phyloP scores from a whole-genome alignment of 2,113 vertebrate genomes.

The Chamaetylas fuelleborni region DNA sequence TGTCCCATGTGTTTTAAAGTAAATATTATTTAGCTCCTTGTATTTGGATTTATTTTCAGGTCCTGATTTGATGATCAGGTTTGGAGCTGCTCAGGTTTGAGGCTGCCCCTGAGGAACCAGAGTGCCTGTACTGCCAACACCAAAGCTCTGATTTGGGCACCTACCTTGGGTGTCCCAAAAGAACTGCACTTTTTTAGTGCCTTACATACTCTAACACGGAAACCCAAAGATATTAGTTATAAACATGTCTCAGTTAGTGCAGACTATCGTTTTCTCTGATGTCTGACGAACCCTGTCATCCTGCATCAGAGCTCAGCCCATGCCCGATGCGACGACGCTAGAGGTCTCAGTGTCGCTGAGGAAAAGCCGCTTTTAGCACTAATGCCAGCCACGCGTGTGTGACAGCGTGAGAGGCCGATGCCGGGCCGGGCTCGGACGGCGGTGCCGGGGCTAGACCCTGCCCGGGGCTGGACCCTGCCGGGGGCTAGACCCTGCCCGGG shows the following conservation, averaged over 20 bases:
- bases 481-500: too few relatives aligned
- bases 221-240: neutral
- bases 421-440: neutral
- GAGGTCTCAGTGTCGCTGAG: neutral
- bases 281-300: neutral
- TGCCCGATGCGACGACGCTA: neutral
- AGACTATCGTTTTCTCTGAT: neutral
- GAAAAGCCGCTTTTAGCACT: neutral
- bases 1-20: neutral
- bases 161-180: neutral
- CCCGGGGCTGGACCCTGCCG: neutral
- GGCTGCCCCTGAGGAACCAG: neutral
- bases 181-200: neutral
- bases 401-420: neutral
- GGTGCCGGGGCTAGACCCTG: neutral
- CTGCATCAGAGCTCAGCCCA: neutral
- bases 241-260: rapidly evolving
- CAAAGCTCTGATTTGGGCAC: neutral
- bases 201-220: neutral
- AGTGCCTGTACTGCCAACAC: neutral
- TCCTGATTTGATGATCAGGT: neutral
- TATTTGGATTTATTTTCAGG: neutral
- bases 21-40: neutral
- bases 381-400: neutral
- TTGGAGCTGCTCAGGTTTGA: neutral